phyloP scores from a whole-genome alignment of 2,888 invertebrate species.

The Antheraea assamensis region DNA sequence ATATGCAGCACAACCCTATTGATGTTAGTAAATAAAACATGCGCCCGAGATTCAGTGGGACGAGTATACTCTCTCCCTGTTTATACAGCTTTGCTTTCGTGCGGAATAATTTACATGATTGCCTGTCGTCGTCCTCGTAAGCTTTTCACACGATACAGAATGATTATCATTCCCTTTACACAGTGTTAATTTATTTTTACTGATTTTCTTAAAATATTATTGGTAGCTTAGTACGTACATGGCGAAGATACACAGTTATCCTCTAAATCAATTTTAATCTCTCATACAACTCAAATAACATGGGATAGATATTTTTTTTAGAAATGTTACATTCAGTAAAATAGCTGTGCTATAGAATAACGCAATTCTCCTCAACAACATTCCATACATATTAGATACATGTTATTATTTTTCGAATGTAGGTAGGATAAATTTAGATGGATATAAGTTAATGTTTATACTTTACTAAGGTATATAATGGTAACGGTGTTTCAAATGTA shows the following conservation, averaged over 20 bases:
- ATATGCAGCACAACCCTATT: not conserved
- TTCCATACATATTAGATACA: no score
- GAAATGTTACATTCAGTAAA: not conserved
- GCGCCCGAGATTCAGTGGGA: conserved; percentile 8
- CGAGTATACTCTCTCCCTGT: conserved; percentile 23
- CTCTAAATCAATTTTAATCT: not conserved
- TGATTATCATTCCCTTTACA: conserved; percentile 19
- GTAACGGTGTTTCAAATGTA: no score
- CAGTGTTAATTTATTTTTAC: not conserved
- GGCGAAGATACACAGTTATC: not conserved
- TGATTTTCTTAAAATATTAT: not conserved
- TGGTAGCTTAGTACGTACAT: not conserved
- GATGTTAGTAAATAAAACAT: conserved; percentile 11
- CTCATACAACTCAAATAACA: not conserved
- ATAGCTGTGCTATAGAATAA: no score
- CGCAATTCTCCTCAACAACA: no score
- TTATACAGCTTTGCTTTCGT: conserved; percentile 33
- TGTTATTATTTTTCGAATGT: no score
- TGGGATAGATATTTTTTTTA: not conserved
- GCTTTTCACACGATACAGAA: conserved; percentile 23
- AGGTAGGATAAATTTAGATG: no score
- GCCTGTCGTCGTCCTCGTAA: conserved; percentile 29
- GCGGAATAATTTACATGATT: conserved; percentile 44
- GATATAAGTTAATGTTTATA: no score
- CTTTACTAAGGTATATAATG: no score